These are phyloP conservation scores for Ancistrus triradiatus DNA, from an alignment of 2,113 vertebrate species.

Conservation along the genomic window DNA sequence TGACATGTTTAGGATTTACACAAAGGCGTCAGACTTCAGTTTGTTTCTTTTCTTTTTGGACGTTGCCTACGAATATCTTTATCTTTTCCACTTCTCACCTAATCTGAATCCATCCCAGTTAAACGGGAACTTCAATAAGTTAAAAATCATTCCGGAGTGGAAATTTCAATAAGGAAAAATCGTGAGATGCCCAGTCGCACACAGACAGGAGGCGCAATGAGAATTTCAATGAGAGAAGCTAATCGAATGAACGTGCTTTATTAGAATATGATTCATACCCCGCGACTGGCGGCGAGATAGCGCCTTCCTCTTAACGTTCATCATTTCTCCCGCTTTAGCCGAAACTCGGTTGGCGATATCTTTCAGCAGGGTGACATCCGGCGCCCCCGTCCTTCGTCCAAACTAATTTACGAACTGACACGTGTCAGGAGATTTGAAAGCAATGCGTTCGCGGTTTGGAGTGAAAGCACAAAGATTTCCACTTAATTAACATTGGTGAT, in stretches of 20 bases:
- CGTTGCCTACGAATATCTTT: too few relatives aligned
- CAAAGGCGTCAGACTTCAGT: too few relatives aligned
- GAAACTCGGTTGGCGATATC: slow-evolving; percentile 24
- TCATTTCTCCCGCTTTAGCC: slow-evolving; percentile 30
- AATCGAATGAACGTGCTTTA: slow-evolving; percentile 33
- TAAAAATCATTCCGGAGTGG: background rate
- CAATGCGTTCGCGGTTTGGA: background rate
- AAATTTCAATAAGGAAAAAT: slow-evolving; percentile 33
- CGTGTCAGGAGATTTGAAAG: slow-evolving; percentile 16
- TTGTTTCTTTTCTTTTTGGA: too few relatives aligned
- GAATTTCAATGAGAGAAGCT: slow-evolving; percentile 35
- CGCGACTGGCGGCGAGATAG: slow-evolving; percentile 24
- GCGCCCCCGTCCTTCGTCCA: slow-evolving; percentile 1
- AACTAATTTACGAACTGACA: slow-evolving; percentile 38
- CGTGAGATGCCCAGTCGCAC: slow-evolving; percentile 15
- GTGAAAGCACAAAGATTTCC: slow-evolving; percentile 3
- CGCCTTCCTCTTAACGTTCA: slow-evolving; percentile 34
- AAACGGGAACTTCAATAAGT: too few relatives aligned
- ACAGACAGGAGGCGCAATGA: slow-evolving; percentile 11
- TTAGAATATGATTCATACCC: slow-evolving; percentile 41
- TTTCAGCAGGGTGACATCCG: slow-evolving; percentile 17
- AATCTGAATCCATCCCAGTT: too few relatives aligned
- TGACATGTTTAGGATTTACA: too few relatives aligned
- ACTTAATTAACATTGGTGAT: slow-evolving; percentile 34
- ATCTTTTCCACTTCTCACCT: too few relatives aligned